These are phyloP conservation scores for Characodon lateralis DNA, from an alignment of 2,797 vertebrate genomes.

Conservation along the genomic window DNA sequence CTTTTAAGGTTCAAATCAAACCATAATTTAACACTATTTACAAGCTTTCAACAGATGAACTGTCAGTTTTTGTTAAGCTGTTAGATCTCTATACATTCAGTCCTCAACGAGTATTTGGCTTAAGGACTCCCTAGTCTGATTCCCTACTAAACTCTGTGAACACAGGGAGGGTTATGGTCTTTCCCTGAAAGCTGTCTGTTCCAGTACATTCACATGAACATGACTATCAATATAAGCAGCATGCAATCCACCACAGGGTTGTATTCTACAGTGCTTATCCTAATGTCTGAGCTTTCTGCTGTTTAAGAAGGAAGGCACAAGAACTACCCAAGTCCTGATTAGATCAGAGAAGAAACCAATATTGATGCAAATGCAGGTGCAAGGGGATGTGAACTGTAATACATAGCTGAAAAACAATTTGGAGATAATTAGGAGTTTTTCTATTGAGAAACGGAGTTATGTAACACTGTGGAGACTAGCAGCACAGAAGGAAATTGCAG, in stretches of 20 bases:
- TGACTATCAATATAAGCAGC: conserved; percentile 4
- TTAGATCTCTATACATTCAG: conserved; percentile 5
- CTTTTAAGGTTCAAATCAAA: neutral
- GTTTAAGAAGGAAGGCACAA: neutral
- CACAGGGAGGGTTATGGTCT: conserved; percentile 30
- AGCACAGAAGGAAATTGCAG: conserved; percentile 19
- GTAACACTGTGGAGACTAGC: conserved; percentile 20
- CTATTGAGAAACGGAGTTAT: neutral
- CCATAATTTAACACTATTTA: neutral
- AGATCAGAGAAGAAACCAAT: neutral
- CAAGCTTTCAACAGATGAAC: neutral
- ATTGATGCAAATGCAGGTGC: conserved; percentile 33
- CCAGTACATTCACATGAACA: conserved; percentile 39
- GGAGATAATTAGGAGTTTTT: conserved; percentile 14
- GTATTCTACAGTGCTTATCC: neutral
- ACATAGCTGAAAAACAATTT: neutral
- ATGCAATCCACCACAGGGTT: neutral
- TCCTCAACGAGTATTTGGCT: conserved; percentile 33
- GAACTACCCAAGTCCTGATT: neutral
- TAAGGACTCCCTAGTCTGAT: fast-evolving
- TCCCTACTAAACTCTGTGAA: neutral
- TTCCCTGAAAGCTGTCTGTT: conserved; percentile 36
- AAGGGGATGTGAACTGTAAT: neutral
- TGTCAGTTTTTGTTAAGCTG: conserved; percentile 22
- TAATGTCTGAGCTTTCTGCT: neutral